phyloP scores from a whole-genome alignment of 2,113 vertebrate genomes.

The Erinaceus europaeus region DNA sequence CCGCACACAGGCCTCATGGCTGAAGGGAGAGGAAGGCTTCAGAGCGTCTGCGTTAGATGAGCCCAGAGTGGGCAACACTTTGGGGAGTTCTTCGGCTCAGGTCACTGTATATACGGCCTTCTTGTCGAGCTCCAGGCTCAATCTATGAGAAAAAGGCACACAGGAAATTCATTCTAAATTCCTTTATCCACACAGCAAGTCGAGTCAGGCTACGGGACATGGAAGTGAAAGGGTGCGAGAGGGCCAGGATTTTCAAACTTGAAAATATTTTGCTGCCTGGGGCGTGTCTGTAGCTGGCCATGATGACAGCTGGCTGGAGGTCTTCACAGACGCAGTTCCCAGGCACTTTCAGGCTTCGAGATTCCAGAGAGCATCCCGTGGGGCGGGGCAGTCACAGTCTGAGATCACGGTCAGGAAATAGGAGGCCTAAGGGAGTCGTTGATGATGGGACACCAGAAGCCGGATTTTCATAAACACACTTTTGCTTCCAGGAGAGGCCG shows the following conservation, averaged over 20 bases:
- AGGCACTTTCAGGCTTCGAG: conserved; percentile 50
- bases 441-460: not conserved
- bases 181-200: not conserved
- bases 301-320: conserved; percentile 31
- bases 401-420: conserved; percentile 27
- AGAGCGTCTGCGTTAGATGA: not conserved
- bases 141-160: not conserved
- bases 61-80: accelerated
- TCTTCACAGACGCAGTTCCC: conserved; percentile 47
- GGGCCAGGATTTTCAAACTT: conserved; percentile 1
- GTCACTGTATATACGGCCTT: not conserved
- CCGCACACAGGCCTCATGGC: not conserved
- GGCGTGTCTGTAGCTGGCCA: conserved; percentile 3
- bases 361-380: conserved; percentile 17
- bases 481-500: conserved; percentile 3
- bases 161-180: not conserved
- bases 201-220: not conserved
- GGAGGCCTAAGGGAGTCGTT: not conserved
- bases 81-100: not conserved
- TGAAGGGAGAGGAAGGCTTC: not conserved
- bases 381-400: not conserved
- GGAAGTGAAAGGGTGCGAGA: not conserved
- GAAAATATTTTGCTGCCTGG: conserved; percentile 27
- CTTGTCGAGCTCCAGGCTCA: not conserved
- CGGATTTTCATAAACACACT: conserved; percentile 31